A percentile compares a stretch with the other conserved stretches of the same genome.
Conservation (phyloP, 2,113 vertebrate genomes). For the Takifugu bimaculatus region DNA sequence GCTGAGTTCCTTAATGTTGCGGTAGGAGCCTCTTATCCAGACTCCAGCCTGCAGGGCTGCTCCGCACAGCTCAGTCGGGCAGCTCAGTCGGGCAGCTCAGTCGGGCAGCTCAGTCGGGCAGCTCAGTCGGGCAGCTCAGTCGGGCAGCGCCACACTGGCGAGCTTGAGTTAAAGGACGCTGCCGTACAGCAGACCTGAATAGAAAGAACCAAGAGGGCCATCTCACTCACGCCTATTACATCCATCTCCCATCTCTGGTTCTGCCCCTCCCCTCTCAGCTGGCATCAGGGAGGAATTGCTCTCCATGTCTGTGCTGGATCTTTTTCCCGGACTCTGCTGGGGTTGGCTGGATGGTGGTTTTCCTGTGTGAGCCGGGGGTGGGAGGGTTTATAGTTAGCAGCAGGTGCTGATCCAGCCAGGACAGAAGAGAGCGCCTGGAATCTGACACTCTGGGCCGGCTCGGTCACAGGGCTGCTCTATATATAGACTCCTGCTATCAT, state of each 20-base stretch:
- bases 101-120: conserved; percentile 5
- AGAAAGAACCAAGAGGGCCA: conserved; percentile 43
- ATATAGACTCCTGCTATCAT: conserved; percentile 78
- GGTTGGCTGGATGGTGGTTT: conserved; percentile 57
- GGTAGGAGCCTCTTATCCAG: conserved; percentile 43
- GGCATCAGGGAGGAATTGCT: conserved; percentile 35
- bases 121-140: conserved; percentile 27
- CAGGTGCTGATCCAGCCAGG: conserved; percentile 79
- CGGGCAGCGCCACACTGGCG: conserved; percentile 28
- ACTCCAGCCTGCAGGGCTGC: conserved; percentile 24
- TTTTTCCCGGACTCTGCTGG: conserved; percentile 56
- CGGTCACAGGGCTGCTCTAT: conserved; percentile 78
- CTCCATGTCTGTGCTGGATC: conserved; percentile 52
- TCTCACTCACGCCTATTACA: conserved; percentile 40
- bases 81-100: conserved; percentile 27
- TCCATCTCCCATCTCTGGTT: conserved; percentile 51
- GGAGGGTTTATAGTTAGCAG: conserved; percentile 77
- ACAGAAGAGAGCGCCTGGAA: conserved; percentile 74
- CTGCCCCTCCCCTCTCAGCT: conserved; percentile 57
- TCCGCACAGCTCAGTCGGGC: conserved; percentile 14
- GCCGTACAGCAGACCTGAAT: conserved; percentile 54
- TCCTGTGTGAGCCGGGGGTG: conserved; percentile 41
- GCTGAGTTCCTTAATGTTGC: conserved; percentile 45
- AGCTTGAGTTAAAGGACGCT: conserved; percentile 35
- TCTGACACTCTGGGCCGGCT: conserved; percentile 75